Evolutionary conservation across 2,888 invertebrate genomes (phyloP), one percentile per base, ranked within the genome.

Genomic region (Laspeyria flexula): DNA sequence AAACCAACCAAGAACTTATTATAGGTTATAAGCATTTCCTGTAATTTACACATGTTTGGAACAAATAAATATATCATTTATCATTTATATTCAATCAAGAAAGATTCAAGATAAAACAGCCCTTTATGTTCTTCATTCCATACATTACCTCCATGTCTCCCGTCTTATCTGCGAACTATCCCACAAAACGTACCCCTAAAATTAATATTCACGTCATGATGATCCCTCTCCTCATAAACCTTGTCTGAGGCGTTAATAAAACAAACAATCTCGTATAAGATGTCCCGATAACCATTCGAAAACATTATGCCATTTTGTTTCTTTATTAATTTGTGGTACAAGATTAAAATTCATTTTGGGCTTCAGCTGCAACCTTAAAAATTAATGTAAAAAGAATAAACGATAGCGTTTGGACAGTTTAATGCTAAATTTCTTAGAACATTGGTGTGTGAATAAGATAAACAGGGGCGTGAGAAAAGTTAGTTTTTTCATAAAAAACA

Each of bases 281-380:
- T 81, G 69, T 55, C 41, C 63, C 56, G 83, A 84, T 84, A 81
- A 57, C 49, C 48, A 51, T 54, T 31, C 53, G 38, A 51, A 56
- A 60, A 55, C 42, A 23, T 43, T 58, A 65, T 53, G 55, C 42
- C 30, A 53, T 53, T 52, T 51, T 29, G 40, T 52, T 55, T 42
- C 57, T 73, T 77, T 77, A 77, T 68, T 73, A 75, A 75, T 84
- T 83, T 74, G 79, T 81, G 62, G 76, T 77, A 75, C 59, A 65
- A 70, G 68, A 79, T 81, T 82, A 73, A 83, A 83, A 83, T 81
- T 79, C 71, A 80, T 83, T 83, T 81, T 66, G 71, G 76, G 57
- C 55, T 50, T 59, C 51, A 48, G 55, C 65, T 73, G 75, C 64
- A 68, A 74, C 65, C 61, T 78, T 68, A 73, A 75, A 81, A 81